Evolutionary conservation across 2,888 invertebrate genomes (phyloP), one percentile per base, ranked within the genome.

Genomic region (Xestia rhomboidea): DNA sequence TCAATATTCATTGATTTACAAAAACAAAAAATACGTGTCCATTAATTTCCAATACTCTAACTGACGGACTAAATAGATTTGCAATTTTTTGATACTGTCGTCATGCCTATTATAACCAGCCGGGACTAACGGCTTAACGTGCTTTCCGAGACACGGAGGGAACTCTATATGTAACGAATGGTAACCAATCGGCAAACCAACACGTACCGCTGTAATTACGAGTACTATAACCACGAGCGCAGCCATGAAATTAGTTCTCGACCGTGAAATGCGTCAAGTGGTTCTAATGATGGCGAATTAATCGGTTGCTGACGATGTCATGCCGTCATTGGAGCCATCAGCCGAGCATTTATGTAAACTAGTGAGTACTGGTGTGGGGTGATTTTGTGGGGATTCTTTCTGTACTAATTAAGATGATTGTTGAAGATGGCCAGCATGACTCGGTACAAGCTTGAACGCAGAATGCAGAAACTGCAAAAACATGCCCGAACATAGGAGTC

Each of bases 191-290:
- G 30, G 21, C 21, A 18, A 5, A 57, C 27, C 54, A 5, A n/a
- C n/a, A 46, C n/a, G 5, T 13, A 54, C 57, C 1, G 60, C 60
- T 18, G 8, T 60, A 60, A 30, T 21, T 34, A 21, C 62, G 21
- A 34, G 5, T 62, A 30, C 60, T 10, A 13, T 21, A 60, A 10
- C 21, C 30, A 60, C n/a, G 54, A 54, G 54, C n/a, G 27, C n/a
- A 54, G 63, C 79, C 72, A 69, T 83, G 83, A 68, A 75, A 83
- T 69, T 57, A 72, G 63, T 77, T 77, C 18, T 62, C 62, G 70
- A 38, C 73, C 69, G 15, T 69, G 72, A 72, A 67, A 75, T 72
- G 78, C 72, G 24, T 84, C 69, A 84, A 84, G 67, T 85, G 72
- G 67, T 30, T 41, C 38, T 79, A 71, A 77, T 77, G 60, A 77